Evolutionary conservation across 2,888 invertebrate genomes (phyloP).

Genomic region (Sycophila texana): DNA sequence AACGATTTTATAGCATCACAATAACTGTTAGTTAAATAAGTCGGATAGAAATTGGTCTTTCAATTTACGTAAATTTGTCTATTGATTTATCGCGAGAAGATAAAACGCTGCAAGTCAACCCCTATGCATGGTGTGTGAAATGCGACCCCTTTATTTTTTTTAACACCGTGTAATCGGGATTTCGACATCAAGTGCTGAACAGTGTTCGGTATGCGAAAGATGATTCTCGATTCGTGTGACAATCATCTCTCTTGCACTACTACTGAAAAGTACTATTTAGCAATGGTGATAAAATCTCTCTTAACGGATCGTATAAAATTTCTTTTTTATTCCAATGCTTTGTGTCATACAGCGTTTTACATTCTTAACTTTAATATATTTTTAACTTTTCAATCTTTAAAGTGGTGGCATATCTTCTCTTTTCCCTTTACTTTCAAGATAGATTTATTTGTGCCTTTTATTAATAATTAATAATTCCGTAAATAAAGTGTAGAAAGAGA

Average conservation of each 20-base stretch:
- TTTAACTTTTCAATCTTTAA: background rate
- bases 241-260: too few relatives aligned
- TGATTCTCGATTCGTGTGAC: too few relatives aligned
- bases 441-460: constrained; percentile 29
- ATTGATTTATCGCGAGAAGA: constrained; percentile 48
- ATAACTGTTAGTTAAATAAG: constrained; percentile 16
- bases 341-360: constrained; percentile 50
- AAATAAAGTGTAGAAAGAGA: constrained; percentile 11
- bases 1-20: constrained; percentile 3
- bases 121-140: constrained; percentile 64
- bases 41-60: constrained; percentile 35
- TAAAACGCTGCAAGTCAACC: constrained; percentile 54
- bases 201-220: too few relatives aligned
- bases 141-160: constrained; percentile 54
- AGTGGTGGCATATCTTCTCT: background rate
- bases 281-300: constrained; percentile 43
- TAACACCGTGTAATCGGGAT: too few relatives aligned
- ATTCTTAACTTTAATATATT: constrained; percentile 27
- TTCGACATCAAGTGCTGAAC: too few relatives aligned
- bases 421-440: constrained; percentile 34
- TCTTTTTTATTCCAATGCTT: constrained; percentile 48
- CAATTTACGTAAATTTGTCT: constrained; percentile 8
- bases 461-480: background rate
- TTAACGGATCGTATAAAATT: constrained; percentile 30
- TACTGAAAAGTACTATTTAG: constrained; percentile 11